Base-by-base conservation (phyloP, 1,140 invertebrate species). In the Meloidogyne exigua region DNA sequence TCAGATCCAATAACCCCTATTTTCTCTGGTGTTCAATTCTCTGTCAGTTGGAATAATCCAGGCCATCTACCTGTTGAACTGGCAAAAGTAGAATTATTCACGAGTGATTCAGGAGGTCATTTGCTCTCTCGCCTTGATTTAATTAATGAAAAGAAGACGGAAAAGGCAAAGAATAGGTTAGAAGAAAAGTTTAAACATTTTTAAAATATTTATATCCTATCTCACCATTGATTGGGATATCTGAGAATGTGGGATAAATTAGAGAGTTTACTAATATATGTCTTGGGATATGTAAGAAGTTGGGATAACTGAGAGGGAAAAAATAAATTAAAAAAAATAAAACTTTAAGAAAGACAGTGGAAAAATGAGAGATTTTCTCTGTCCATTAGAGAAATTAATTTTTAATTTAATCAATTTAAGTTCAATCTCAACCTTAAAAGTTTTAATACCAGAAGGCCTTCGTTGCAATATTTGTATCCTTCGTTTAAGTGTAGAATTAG, bases 401-500 rank as follows among this genome's bases (percentile, higher is more conserved):
- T 36, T 13, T 10, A 63, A 68, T 13, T 26, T 26, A 25, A 21
- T 21, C n/a, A n/a, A n/a, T 15, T 76, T 70, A 2, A 44, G 49
- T 39, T 80, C 69, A 18, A 70, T 68, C 15, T 44, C 65, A 15
- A 63, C 70, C 36, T 73, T 49, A 12, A 65, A 32, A 11, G 66
- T 63, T 23, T 25, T 64, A 21, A 84, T 82, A 12, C 70, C 83
- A 18, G 68, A 80, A 21, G 67, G 69, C n/a, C 68, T 84, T 18
- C 77, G 80, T 39, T 82, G 81, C 44, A 79, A 81, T 66, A 63
- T 26, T 57, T 82, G 81, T 39, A 65, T 82, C 15, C 67, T 82
- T 63, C 79, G 82, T 21, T 67, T 82, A 18, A 84, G 77, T 57
- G 57, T 84, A 62, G 82, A 73, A 23, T 70, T 84, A 26, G 70